Base-by-base conservation (phyloP, 92 coral and sea anemone species). In the Palythoa grandis region DNA sequence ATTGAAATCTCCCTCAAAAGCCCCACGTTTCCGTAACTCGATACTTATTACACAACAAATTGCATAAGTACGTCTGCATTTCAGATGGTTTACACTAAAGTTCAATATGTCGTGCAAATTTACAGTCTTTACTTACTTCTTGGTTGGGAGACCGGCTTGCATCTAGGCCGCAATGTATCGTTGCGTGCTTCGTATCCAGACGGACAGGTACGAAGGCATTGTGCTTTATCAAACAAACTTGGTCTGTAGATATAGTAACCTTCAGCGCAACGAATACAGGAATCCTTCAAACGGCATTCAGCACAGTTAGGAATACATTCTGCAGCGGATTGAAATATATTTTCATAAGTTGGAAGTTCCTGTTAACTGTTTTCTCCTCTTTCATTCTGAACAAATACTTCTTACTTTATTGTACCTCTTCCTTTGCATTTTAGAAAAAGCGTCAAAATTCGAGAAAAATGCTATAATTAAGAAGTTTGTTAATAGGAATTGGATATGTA, bases 301-400 rank as follows among this genome's bases (percentile, higher is more conserved):
- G 48, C 66, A 76, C 82, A 76, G 67, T 76, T 76, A 6, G 80
- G 39, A 29, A 76, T 52, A 39, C 61, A 52, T 25, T 76, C 74
- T 76, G 38, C 43, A 16, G 47, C 23, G 17, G 19, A 6, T 65
- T 19, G 29, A 40, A 40, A 7, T 11, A 65, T 23, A 22, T 29
- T 29, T 29, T 29, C 35, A 29, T 14, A 58, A 1, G 16, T 14
- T 14, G 1, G 65, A 58, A 58, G 50, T 43, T 43, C 50, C 9
- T 43, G 50, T 43, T 43, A 43, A 43, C 50, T 43, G 9, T 43
- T 43, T 43, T 43, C 50, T 43, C 50, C 50, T 58, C 22, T 13
- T n/a, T 58, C 65, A 0, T 15, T 14, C 65, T 17, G 20, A 15
- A 3, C 14, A 3, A 56, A 16, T 56, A 12, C 5, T 56, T 56